Conservation (phyloP, 2,888 invertebrate genomes). For the Himalopsyche anomala region DNA sequence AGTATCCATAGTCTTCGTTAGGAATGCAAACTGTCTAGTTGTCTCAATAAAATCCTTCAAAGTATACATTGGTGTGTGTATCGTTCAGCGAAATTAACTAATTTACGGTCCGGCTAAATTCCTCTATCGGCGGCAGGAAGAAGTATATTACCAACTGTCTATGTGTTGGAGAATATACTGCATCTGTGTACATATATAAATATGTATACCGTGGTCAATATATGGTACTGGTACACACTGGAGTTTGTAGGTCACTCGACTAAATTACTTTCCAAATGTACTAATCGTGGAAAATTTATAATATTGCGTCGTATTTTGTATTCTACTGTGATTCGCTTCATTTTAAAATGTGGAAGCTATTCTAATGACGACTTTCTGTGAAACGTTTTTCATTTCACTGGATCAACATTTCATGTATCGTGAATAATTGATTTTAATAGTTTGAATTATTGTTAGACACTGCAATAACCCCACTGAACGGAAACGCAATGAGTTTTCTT, state of each 20-base stretch:
- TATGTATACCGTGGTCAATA: background rate
- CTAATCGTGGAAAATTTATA: background rate
- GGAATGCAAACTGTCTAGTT: too few species aligned
- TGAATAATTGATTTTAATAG: too few species aligned
- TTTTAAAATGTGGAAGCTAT: too few species aligned
- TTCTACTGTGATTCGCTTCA: too few species aligned
- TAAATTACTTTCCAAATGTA: background rate
- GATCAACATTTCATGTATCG: too few species aligned
- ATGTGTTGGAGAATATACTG: background rate
- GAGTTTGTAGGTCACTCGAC: constrained; percentile 15
- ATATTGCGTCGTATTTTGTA: background rate
- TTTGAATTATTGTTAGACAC: too few species aligned
- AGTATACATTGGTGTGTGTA: background rate
- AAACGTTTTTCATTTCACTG: too few species aligned
- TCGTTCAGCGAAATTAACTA: background rate
- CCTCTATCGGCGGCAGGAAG: background rate
- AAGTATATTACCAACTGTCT: background rate
- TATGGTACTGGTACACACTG: background rate
- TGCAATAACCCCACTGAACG: too few species aligned
- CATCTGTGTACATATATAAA: background rate
- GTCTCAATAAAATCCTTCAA: too few species aligned
- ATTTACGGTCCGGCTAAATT: constrained; percentile 3
- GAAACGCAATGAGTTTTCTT: too few species aligned
- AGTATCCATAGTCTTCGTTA: too few species aligned
- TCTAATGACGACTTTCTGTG: too few species aligned